Evolutionary conservation across 2,113 vertebrate genomes (phyloP).

Genomic region (Etia nguti): DNA sequence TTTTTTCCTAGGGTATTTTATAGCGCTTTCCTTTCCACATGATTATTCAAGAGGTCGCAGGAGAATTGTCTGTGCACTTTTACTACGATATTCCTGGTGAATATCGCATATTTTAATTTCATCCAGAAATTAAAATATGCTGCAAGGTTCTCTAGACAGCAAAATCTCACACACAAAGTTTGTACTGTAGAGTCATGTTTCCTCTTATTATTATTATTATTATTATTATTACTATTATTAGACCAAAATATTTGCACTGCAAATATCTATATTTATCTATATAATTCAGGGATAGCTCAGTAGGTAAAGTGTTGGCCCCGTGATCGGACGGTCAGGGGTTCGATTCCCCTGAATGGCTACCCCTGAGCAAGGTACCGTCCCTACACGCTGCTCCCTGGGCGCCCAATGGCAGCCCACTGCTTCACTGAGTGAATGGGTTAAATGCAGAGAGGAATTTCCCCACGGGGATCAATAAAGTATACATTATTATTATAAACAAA

Average conservation of each 20-base stretch:
- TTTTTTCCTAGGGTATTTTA: not conserved
- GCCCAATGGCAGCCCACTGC: too few relatives aligned
- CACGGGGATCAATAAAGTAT: too few relatives aligned
- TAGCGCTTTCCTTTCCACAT: not conserved
- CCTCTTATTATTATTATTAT: rapidly evolving
- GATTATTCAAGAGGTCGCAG: not conserved
- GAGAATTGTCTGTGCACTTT: not conserved
- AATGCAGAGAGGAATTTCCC: too few relatives aligned
- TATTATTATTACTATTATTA: not conserved
- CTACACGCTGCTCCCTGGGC: too few relatives aligned
- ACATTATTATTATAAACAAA: too few relatives aligned
- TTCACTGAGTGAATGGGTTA: too few relatives aligned
- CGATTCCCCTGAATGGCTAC: too few relatives aligned
- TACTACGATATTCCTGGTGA: not conserved
- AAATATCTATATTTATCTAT: too few relatives aligned
- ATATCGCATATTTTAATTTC: not conserved
- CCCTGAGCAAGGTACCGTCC: too few relatives aligned
- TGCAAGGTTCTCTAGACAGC: not conserved
- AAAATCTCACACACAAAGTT: not conserved
- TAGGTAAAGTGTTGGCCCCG: too few relatives aligned
- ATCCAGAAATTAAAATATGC: not conserved
- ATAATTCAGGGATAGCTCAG: too few relatives aligned
- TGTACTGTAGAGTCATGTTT: not conserved
- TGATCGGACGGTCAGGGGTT: too few relatives aligned
- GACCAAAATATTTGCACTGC: not conserved